These are phyloP conservation scores for rat (Rattus norvegicus) DNA, from an alignment of 2,113 vertebrate genomes.

Conservation along the genomic window DNA sequence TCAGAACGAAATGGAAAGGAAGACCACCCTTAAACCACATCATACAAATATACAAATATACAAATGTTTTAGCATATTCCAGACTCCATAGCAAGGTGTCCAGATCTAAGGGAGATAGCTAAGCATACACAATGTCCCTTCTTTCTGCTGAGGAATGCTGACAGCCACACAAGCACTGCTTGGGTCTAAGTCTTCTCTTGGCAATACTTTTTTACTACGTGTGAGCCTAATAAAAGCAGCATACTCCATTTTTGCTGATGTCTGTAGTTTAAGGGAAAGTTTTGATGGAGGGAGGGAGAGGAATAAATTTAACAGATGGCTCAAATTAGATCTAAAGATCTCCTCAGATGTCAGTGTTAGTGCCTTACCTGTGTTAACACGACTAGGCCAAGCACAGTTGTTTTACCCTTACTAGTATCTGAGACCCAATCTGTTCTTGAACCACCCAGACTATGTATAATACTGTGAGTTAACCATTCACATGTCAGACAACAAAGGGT, in stretches of 20 bases:
- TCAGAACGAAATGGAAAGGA: background rate
- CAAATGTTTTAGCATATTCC: background rate
- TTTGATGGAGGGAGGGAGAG: background rate
- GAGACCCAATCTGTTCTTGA: background rate
- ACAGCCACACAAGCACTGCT: background rate
- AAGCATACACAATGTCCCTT: background rate
- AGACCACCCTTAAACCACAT: background rate
- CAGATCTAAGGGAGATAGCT: background rate
- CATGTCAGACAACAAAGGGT: background rate
- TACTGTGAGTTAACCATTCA: background rate
- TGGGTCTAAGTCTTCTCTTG: background rate
- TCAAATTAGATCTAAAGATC: background rate
- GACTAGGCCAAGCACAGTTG: background rate
- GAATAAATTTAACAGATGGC: background rate
- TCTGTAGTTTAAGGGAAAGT: background rate
- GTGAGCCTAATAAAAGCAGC: slow-evolving; percentile 22
- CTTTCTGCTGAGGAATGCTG: background rate
- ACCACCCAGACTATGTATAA: background rate
- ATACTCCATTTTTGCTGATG: background rate
- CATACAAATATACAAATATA: background rate
- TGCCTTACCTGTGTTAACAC: background rate
- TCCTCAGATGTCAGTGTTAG: background rate
- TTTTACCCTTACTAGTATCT: background rate
- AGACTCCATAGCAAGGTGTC: background rate
- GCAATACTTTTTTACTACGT: background rate